Evolutionary conservation across 1,140 invertebrate genomes (phyloP).

Genomic region (Hetaerina americana): DNA sequence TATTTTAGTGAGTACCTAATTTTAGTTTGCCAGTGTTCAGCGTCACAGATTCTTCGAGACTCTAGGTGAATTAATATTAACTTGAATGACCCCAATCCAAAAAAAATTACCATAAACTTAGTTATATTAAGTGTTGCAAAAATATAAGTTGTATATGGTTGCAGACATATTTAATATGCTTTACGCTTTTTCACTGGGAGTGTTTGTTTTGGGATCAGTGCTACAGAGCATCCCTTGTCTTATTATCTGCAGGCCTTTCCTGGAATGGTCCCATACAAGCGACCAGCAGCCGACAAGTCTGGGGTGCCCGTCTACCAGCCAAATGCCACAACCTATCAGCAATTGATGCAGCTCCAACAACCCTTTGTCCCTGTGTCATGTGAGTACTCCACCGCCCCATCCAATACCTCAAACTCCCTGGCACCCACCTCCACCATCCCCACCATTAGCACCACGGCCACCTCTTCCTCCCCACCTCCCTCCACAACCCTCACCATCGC

Average conservation of each 20-base stretch:
- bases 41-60: no score
- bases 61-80: no score
- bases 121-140: no score
- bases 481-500: conserved; percentile 19
- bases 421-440: conserved; percentile 20
- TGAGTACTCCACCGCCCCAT: conserved; percentile 62
- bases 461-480: conserved; percentile 27
- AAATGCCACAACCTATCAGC: conserved; percentile 73
- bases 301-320: conserved; percentile 92
- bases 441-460: conserved; percentile 12
- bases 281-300: conserved; percentile 86
- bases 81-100: no score
- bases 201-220: no score
- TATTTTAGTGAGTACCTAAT: no score
- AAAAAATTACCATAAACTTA: no score
- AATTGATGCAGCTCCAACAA: conserved; percentile 88
- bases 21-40: no score
- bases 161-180: no score
- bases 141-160: no score
- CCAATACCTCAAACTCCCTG: conserved; percentile 8
- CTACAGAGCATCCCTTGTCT: background rate
- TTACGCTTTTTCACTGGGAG: no score
- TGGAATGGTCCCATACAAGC: conserved; percentile 87
- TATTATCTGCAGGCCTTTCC: conserved; percentile 64
- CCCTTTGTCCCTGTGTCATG: conserved; percentile 81